Percentiles rank a stretch among this genome's conserved stretches.
Conservation (phyloP, 2,888 invertebrate genomes). For the Volucella bombylans region DNA sequence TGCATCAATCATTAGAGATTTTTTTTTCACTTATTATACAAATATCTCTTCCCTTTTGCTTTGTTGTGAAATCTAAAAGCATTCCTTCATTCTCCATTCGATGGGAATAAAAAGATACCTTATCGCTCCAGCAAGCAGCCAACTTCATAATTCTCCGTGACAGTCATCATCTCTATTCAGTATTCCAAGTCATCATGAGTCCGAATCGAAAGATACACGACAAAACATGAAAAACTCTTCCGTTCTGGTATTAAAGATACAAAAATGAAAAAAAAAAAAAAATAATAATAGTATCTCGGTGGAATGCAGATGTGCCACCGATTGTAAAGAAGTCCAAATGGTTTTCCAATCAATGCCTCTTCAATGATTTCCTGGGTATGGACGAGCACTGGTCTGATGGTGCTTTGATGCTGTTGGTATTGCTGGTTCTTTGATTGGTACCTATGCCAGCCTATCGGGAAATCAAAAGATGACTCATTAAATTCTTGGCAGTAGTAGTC, state of each 20-base stretch:
- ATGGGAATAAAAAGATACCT: constrained; percentile 1
- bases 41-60: neutral
- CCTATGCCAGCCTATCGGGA: constrained; percentile 15
- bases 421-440: neutral
- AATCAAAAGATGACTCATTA: constrained; percentile 55
- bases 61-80: neutral
- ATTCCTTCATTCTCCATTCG: neutral
- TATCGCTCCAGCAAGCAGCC: constrained; percentile 38
- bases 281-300: neutral
- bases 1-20: constrained; percentile 53
- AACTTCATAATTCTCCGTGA: constrained; percentile 56
- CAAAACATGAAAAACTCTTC: constrained; percentile 28
- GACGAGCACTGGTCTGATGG: neutral
- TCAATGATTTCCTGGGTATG: constrained; percentile 6
- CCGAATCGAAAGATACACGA: no score
- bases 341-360: constrained; percentile 40
- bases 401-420: no score
- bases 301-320: neutral
- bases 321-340: constrained; percentile 5
- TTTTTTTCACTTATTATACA: neutral
- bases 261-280: neutral
- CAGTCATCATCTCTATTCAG: constrained; percentile 13
- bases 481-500: constrained; percentile 3
- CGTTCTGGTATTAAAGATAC: constrained; percentile 8
- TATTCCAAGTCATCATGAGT: no score